phyloP scores from a whole-genome alignment of 1,140 invertebrate genomes.

The Procambarus virginalis region DNA sequence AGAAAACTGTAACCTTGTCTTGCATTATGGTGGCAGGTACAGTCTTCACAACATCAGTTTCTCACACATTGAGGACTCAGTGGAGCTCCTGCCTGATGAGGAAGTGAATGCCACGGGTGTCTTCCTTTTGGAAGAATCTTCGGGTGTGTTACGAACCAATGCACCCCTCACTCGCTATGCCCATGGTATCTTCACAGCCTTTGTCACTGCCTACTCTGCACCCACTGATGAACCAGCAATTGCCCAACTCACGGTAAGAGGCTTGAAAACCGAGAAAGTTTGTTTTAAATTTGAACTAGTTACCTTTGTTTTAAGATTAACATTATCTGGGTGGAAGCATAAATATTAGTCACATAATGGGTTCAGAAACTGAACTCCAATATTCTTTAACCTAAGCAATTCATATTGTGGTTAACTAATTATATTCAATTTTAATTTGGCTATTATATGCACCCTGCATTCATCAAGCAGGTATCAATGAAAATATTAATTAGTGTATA shows the following conservation, averaged over 20 bases:
- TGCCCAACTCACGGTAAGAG: conserved; percentile 66
- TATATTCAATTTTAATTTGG: no score
- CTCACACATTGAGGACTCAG: conserved; percentile 60
- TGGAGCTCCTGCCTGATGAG: conserved; percentile 72
- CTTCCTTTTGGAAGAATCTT: conserved; percentile 79
- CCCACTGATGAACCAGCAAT: conserved; percentile 59
- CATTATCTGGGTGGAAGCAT: no score
- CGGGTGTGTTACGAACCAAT: conserved; percentile 82
- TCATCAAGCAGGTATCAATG: no score
- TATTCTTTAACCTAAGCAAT: no score
- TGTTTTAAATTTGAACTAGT: no score
- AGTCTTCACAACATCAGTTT: conserved; percentile 65
- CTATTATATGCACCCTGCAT: no score
- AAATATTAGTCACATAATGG: no score
- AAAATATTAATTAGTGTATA: no score
- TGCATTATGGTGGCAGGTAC: conserved; percentile 36
- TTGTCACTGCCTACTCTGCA: conserved; percentile 80
- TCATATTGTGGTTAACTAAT: no score
- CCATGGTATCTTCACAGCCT: conserved; percentile 82
- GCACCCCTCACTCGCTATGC: conserved; percentile 82
- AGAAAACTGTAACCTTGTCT: background rate
- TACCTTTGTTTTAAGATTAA: no score
- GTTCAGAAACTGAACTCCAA: no score
- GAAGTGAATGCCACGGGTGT: conserved; percentile 72
- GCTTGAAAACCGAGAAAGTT: background rate